Percentiles rank a stretch among this genome's conserved stretches.
Conservation (phyloP, 30 jellyfish, hydroid and myxozoan genomes). For the Chrysaora quinquecirrha region DNA sequence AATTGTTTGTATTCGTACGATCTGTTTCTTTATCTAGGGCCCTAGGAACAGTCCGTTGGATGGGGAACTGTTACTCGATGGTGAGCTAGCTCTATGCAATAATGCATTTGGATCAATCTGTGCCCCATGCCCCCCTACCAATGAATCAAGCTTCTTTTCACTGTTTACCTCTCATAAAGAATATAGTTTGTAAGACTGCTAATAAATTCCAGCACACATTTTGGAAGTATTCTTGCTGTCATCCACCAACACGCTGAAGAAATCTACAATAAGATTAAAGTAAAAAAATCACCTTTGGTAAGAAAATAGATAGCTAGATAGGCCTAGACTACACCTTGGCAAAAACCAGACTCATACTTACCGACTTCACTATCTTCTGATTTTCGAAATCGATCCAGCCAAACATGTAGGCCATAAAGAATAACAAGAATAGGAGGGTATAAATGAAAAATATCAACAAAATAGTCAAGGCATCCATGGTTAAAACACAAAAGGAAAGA, state of each 20-base stretch:
- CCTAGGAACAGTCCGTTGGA: too few relatives aligned
- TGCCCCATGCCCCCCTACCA: too few relatives aligned
- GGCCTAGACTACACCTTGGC: background rate
- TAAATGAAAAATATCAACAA: background rate
- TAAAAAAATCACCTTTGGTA: too few relatives aligned
- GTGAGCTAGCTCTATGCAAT: too few relatives aligned
- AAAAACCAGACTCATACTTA: too few relatives aligned
- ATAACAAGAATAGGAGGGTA: background rate
- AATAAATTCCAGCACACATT: background rate
- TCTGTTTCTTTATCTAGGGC: too few relatives aligned
- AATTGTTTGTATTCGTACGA: too few relatives aligned
- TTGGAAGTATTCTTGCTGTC: background rate
- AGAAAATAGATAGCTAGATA: too few relatives aligned
- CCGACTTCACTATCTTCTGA: background rate
- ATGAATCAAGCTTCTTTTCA: too few relatives aligned
- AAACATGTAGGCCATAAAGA: background rate
- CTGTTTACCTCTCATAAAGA: background rate
- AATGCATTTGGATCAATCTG: too few relatives aligned
- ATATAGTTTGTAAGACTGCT: background rate
- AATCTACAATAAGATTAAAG: background rate
- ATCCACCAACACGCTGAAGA: background rate
- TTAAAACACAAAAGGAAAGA: background rate
- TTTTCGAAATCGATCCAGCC: constrained; percentile 2
- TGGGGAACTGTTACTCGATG: too few relatives aligned
- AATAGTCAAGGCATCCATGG: background rate